Evolutionary conservation across 2,797 vertebrate species (phyloP).

Genomic region (Falco peregrinus): DNA sequence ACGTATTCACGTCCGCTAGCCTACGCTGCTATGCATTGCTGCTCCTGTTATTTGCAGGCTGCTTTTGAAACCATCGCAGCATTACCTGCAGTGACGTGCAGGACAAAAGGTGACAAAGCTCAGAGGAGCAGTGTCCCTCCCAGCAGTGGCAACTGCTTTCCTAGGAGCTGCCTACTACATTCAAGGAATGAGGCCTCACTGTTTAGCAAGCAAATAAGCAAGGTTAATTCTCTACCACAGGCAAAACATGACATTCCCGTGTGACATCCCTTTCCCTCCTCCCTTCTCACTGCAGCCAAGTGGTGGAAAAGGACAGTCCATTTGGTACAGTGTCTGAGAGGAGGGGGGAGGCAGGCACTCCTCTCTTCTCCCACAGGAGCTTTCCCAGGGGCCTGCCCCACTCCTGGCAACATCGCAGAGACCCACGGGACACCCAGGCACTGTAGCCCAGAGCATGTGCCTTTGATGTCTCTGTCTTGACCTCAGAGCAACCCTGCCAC

Average conservation of each 20-base stretch:
- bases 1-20: rapidly evolving
- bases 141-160: background rate
- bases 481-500: background rate
- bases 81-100: background rate
- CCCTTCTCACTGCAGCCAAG: background rate
- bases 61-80: background rate
- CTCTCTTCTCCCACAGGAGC: background rate
- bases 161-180: background rate
- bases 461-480: background rate
- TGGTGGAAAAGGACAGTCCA: background rate
- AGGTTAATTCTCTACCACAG: background rate
- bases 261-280: background rate
- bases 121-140: background rate
- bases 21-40: background rate
- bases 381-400: background rate
- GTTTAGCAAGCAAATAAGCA: background rate
- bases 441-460: background rate
- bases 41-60: background rate
- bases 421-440: background rate
- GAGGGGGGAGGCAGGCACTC: background rate
- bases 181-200: background rate
- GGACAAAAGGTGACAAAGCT: background rate
- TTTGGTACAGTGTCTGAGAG: background rate
- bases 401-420: background rate
- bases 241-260: background rate